Base-by-base conservation (phyloP, 1,140 invertebrate genomes). In the Pseudobourletiella spinata region DNA sequence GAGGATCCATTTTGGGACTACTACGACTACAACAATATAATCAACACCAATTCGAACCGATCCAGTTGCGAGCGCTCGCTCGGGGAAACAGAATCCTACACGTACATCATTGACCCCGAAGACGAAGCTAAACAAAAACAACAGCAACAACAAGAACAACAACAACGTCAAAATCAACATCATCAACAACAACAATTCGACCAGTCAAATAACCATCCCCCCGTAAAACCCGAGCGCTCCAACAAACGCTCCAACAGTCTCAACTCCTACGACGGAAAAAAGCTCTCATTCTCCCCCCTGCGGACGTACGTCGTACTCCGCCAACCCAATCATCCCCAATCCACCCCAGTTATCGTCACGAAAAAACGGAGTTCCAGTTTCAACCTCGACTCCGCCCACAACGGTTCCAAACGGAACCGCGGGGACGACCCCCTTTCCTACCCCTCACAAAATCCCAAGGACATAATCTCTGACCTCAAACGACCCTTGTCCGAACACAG, bases 1-100 rank as follows among this genome's bases (percentile, higher is more conserved):
- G 65, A 67, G 64, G 65, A 67, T 16, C 54, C 61, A 22, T 67
- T 67, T 44, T 67, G 65, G 65, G 65, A 67, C 52, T 67, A 63
- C 30, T 67, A 64, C 30, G 65, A 67, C 29, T 67, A 57, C 32
- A 55, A 59, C n/a, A 54, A 48, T 11, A 11, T 24, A 2, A 54
- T 52, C 32, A 52, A 25, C n/a, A 44, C 46, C 4, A 32, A 67
- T 32, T 67, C 65, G 20, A 67, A 67, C 30, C 58, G 66, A 20
- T 64, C 61, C 52, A 67, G 66, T 64, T 67, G 66, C 54, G 66
- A 67, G 26, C 22, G 66, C 24, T 59, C 56, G 39, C 39, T 67
- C n/a, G 66, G 66, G 16, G 66, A 64, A 46, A 61, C 55, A 2
- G 66, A 67, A 26, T 67, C 58, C 46, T 67, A 52, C 30, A 52